Percentiles rank a stretch among this genome's conserved stretches.
These are phyloP conservation scores for Achroia grisella DNA, from an alignment of 1,140 invertebrate species.

Conservation along the genomic window DNA sequence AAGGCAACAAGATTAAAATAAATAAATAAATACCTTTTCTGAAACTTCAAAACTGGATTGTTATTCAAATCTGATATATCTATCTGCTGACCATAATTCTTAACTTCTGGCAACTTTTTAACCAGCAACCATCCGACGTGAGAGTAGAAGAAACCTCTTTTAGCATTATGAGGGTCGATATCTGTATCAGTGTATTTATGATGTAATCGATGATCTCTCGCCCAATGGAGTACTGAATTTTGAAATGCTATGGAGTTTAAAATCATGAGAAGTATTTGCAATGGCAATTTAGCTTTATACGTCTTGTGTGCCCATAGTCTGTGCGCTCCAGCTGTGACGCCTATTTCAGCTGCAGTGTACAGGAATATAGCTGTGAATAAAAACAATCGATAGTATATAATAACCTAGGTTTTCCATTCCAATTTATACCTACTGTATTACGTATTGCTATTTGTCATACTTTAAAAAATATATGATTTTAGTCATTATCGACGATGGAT, in stretches of 20 bases:
- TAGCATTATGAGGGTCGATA: slow-evolving; percentile 80
- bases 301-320: slow-evolving; percentile 88
- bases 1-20: no score
- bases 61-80: slow-evolving; percentile 81
- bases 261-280: slow-evolving; percentile 70
- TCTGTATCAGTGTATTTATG: slow-evolving; percentile 81
- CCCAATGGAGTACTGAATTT: slow-evolving; percentile 74
- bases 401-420: no score
- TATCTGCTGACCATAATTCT: slow-evolving; percentile 77
- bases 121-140: slow-evolving; percentile 79
- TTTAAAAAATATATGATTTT: no score
- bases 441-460: no score
- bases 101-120: slow-evolving; percentile 78
- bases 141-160: slow-evolving; percentile 78
- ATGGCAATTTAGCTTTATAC: slow-evolving; percentile 87
- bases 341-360: slow-evolving; percentile 74
- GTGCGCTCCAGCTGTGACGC: slow-evolving; percentile 89
- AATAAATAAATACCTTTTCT: slow-evolving; percentile 77
- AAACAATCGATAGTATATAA: no score
- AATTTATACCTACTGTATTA: no score
- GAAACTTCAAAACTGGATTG: slow-evolving; percentile 83
- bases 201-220: slow-evolving; percentile 77
- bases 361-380: slow-evolving; percentile 20
- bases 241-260: slow-evolving; percentile 80
- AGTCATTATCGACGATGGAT: no score